A percentile compares a stretch with the other conserved stretches of the same genome.
These are phyloP conservation scores for Amphipyra berbera DNA, from an alignment of 2,888 invertebrate genomes.

Conservation along the genomic window DNA sequence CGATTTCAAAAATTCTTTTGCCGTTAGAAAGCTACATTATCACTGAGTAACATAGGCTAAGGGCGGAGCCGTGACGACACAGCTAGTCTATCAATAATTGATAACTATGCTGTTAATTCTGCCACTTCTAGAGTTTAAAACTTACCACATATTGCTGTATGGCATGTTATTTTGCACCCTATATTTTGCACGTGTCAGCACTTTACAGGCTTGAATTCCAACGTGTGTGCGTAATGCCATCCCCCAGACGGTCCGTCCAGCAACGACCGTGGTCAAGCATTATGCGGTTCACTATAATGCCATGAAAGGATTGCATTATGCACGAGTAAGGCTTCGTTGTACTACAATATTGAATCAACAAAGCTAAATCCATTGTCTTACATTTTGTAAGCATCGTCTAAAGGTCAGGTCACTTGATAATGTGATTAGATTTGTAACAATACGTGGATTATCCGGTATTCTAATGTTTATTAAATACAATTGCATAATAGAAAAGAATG, in stretches of 20 bases:
- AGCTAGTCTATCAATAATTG: no score
- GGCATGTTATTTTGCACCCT: conserved; percentile 24
- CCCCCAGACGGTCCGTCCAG: conserved; percentile 57
- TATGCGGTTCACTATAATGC: conserved; percentile 71
- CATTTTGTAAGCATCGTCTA: conserved; percentile 54
- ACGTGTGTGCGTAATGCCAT: conserved; percentile 62
- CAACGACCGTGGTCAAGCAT: conserved; percentile 73
- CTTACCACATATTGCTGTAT: conserved; percentile 1
- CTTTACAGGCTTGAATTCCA: conserved; percentile 73
- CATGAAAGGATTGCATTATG: conserved; percentile 81
- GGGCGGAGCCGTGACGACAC: no score
- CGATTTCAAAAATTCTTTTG: no score
- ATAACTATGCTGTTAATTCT: background rate
- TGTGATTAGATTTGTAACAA: conserved; percentile 41
- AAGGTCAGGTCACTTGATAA: conserved; percentile 52
- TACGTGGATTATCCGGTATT: background rate
- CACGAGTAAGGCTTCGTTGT: conserved; percentile 73
- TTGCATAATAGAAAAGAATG: no score
- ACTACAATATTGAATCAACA: conserved; percentile 73
- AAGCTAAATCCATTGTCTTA: conserved; percentile 65
- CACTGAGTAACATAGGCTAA: no score
- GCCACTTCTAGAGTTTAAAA: conserved; percentile 4
- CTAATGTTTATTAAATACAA: conserved; percentile 1
- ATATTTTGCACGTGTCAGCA: conserved; percentile 65
- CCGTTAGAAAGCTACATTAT: no score